These are phyloP conservation scores for Pherbina coryleti DNA, from an alignment of 2,888 invertebrate genomes.

Conservation along the genomic window DNA sequence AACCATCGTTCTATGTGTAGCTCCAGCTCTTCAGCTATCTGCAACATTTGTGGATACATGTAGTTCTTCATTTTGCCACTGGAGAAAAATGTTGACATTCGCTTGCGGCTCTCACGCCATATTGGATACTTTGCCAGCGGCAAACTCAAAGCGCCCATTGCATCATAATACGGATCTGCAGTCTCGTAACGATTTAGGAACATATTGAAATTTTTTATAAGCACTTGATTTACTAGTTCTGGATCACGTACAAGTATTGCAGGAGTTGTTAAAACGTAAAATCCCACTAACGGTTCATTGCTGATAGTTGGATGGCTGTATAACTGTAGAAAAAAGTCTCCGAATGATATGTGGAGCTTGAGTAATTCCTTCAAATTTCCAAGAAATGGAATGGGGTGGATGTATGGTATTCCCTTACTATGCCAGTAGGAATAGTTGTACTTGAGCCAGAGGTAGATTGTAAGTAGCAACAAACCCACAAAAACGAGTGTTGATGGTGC, in stretches of 20 bases:
- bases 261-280: constrained; percentile 70
- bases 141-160: constrained; percentile 55
- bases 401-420: constrained; percentile 57
- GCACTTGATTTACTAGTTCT: constrained; percentile 65
- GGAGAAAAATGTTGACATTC: constrained; percentile 59
- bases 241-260: constrained; percentile 68
- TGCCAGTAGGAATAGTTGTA: constrained; percentile 57
- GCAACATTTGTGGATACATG: constrained; percentile 63
- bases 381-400: constrained; percentile 60
- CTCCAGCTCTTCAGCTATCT: constrained; percentile 56
- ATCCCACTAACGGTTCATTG: constrained; percentile 58
- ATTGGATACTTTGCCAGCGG: constrained; percentile 61
- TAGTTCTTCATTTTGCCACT: constrained; percentile 57
- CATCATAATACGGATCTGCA: constrained; percentile 56
- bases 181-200: constrained; percentile 63
- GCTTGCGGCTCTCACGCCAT: constrained; percentile 58
- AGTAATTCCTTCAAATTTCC: constrained; percentile 68
- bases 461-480: constrained; percentile 27
- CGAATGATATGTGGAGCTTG: constrained; percentile 59
- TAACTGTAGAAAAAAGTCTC: constrained; percentile 62
- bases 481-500: background rate
- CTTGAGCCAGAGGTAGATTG: constrained; percentile 42
- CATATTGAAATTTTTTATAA: constrained; percentile 64
- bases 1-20: constrained; percentile 46
- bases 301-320: constrained; percentile 56